These are phyloP conservation scores for Silvanus unidentatus DNA, from an alignment of 2,888 invertebrate species.

Conservation along the genomic window DNA sequence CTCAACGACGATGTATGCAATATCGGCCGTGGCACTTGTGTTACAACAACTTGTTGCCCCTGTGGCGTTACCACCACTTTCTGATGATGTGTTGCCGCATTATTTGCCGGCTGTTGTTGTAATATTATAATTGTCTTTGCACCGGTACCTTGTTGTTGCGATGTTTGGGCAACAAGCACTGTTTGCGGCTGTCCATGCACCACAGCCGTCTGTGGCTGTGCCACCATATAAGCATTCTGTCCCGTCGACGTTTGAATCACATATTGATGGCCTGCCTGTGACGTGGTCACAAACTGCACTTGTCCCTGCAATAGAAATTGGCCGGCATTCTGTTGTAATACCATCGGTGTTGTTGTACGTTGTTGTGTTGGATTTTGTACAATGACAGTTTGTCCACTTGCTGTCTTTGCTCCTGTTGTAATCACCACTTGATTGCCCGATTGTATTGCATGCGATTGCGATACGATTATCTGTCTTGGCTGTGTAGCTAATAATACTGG, in stretches of 20 bases:
- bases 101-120: conserved; percentile 52
- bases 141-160: conserved; percentile 59
- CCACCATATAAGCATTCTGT: conserved; percentile 59
- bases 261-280: conserved; percentile 46
- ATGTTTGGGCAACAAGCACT: conserved; percentile 60
- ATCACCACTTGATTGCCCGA: conserved; percentile 33
- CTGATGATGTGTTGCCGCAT: conserved; percentile 45
- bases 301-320: conserved; percentile 42
- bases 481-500: conserved; percentile 39
- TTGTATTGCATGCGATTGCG: conserved; percentile 33
- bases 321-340: conserved; percentile 39
- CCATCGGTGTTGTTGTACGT: conserved; percentile 36
- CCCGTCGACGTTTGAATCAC: conserved; percentile 50
- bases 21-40: conserved; percentile 53
- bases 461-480: conserved; percentile 52
- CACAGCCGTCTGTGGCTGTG: conserved; percentile 58
- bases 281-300: conserved; percentile 47
- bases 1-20: conserved; percentile 49
- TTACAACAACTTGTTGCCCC: conserved; percentile 60
- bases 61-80: conserved; percentile 61
- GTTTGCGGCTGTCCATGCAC: conserved; percentile 59
- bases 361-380: conserved; percentile 41
- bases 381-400: conserved; percentile 41
- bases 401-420: conserved; percentile 30
- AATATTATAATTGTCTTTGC: conserved; percentile 66